These are phyloP conservation scores for Zele albiditarsus DNA, from an alignment of 2,888 invertebrate species.

Conservation along the genomic window DNA sequence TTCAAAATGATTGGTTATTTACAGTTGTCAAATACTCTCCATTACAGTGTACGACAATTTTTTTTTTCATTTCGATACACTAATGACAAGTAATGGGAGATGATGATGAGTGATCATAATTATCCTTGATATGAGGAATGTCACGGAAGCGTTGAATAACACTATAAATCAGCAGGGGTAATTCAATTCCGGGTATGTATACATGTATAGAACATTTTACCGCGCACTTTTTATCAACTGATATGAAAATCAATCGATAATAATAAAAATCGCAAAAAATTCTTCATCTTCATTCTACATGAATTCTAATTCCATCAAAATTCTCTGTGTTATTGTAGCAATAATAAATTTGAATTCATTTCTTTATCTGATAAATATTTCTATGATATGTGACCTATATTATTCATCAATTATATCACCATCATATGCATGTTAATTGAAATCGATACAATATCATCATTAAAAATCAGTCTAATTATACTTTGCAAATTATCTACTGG, in stretches of 20 bases:
- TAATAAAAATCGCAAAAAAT: not conserved
- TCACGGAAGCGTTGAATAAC: constrained; percentile 54
- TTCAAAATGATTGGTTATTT: too few relatives aligned
- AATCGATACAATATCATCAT: not conserved
- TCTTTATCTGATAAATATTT: too few relatives aligned
- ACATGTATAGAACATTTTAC: not conserved
- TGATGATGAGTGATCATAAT: constrained; percentile 36
- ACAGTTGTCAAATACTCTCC: too few relatives aligned
- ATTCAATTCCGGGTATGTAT: constrained; percentile 35
- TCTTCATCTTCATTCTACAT: too few relatives aligned
- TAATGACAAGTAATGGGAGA: constrained; percentile 18
- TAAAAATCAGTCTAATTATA: too few relatives aligned
- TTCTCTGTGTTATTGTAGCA: too few relatives aligned
- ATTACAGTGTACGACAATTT: not conserved
- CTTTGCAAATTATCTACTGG: too few relatives aligned
- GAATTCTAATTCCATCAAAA: too few relatives aligned
- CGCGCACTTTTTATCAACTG: not conserved
- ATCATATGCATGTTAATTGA: not conserved
- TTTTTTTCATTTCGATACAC: not conserved
- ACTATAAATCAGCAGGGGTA: constrained; percentile 56
- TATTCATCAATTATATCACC: not conserved
- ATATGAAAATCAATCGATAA: not conserved
- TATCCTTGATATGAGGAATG: constrained; percentile 32
- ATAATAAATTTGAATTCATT: too few relatives aligned
- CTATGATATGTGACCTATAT: not conserved